A percentile compares a stretch with the other conserved stretches of the same genome.
Evolutionary conservation across 2,888 invertebrate genomes (phyloP).

Genomic region (Dryocosmus kuriphilus): DNA sequence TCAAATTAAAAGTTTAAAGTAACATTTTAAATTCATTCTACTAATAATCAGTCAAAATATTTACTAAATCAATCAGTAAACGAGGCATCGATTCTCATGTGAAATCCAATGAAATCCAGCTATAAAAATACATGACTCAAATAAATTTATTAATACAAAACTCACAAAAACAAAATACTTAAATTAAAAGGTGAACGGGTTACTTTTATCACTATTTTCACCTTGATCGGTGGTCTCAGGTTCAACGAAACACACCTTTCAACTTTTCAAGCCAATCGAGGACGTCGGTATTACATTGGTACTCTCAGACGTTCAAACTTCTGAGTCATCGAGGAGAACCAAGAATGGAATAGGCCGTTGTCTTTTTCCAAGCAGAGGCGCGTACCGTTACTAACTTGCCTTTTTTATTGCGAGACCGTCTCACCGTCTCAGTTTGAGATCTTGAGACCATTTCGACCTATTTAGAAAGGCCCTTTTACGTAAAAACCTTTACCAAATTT

Average conservation of each 20-base stretch:
- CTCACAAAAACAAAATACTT: neutral
- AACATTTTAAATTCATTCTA: too few relatives aligned
- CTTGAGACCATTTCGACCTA: constrained; percentile 5
- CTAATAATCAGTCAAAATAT: too few relatives aligned
- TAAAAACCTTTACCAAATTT: neutral
- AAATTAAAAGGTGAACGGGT: neutral
- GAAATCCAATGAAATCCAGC: too few relatives aligned
- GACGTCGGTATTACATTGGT: constrained; percentile 25
- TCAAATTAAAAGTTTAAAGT: too few relatives aligned
- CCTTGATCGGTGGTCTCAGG: neutral
- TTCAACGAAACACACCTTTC: constrained; percentile 31
- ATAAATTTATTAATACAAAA: too few relatives aligned
- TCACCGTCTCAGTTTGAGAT: constrained; percentile 15
- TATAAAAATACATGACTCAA: too few relatives aligned
- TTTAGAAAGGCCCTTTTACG: neutral
- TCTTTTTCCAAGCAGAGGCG: constrained; percentile 24
- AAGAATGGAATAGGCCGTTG: constrained; percentile 37
- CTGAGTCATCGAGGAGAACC: constrained; percentile 31
- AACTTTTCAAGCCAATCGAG: constrained; percentile 29
- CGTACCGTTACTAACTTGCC: constrained; percentile 33
- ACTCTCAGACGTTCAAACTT: constrained; percentile 26
- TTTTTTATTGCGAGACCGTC: constrained; percentile 17
- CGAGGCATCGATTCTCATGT: too few relatives aligned
- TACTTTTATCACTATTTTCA: neutral
- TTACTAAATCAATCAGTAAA: too few relatives aligned